Conservation (phyloP, 2,113 vertebrate species). For the Nannospalax galili region DNA sequence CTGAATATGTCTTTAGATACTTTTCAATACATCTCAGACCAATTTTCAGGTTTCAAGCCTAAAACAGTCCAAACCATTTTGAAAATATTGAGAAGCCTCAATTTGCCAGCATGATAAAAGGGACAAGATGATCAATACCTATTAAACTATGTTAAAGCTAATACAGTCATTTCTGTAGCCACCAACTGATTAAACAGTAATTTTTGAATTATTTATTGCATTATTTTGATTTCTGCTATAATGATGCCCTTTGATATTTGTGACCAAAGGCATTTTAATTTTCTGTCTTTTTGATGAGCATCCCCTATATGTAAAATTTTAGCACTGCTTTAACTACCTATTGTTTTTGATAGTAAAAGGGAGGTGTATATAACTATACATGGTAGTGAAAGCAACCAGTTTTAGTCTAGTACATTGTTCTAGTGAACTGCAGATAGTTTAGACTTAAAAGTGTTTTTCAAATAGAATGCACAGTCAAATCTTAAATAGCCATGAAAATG, state of each 20-base stretch:
- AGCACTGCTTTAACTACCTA: not conserved
- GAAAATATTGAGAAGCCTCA: not conserved
- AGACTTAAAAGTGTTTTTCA: not conserved
- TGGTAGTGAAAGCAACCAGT: not conserved
- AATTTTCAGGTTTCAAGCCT: not conserved
- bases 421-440: not conserved
- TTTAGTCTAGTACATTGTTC: not conserved
- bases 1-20: accelerated
- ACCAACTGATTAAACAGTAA: not conserved
- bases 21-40: not conserved
- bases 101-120: not conserved
- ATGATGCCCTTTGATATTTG: not conserved
- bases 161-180: not conserved
- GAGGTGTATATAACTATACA: not conserved
- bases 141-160: not conserved
- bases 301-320: not conserved
- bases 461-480: not conserved
- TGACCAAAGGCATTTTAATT: not conserved
- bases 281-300: not conserved
- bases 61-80: not conserved
- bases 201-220: not conserved
- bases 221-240: not conserved
- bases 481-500: not conserved
- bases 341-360: not conserved
- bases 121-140: not conserved